Evolutionary conservation across 2,797 vertebrate species (phyloP).

Genomic region (Lerista edwardsae): DNA sequence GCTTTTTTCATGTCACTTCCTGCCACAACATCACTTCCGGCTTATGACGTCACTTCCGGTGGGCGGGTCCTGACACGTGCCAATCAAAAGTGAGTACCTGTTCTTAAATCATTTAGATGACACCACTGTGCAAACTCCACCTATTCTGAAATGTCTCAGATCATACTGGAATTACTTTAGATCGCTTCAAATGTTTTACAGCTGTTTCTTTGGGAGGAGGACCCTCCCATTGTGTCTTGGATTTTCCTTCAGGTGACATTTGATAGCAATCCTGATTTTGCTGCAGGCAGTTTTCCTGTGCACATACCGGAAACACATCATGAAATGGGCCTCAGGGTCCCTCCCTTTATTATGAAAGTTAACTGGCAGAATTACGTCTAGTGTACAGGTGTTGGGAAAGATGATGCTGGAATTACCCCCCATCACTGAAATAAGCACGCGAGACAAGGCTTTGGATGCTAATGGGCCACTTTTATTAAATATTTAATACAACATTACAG

Average conservation of each 20-base stretch:
- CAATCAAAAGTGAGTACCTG: too few species aligned
- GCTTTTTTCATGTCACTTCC: too few species aligned
- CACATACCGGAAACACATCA: background rate
- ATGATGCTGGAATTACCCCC: background rate
- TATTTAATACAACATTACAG: too few species aligned
- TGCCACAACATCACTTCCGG: too few species aligned
- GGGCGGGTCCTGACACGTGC: too few species aligned
- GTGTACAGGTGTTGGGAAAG: background rate
- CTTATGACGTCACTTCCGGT: too few species aligned
- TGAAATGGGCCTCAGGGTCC: background rate
- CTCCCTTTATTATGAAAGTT: too few species aligned
- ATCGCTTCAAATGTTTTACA: background rate
- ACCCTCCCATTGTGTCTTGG: background rate
- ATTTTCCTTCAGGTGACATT: background rate
- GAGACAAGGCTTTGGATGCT: too few species aligned
- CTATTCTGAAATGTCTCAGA: background rate
- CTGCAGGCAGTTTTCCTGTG: background rate
- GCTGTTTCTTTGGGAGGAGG: background rate
- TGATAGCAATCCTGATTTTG: background rate
- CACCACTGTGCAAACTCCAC: too few species aligned
- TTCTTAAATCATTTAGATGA: too few species aligned
- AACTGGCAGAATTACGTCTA: background rate
- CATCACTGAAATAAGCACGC: too few species aligned
- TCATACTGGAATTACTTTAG: background rate
- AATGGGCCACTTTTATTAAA: too few species aligned